These are phyloP conservation scores for Dicaeum eximium DNA, from an alignment of 2,113 vertebrate species.

Conservation along the genomic window DNA sequence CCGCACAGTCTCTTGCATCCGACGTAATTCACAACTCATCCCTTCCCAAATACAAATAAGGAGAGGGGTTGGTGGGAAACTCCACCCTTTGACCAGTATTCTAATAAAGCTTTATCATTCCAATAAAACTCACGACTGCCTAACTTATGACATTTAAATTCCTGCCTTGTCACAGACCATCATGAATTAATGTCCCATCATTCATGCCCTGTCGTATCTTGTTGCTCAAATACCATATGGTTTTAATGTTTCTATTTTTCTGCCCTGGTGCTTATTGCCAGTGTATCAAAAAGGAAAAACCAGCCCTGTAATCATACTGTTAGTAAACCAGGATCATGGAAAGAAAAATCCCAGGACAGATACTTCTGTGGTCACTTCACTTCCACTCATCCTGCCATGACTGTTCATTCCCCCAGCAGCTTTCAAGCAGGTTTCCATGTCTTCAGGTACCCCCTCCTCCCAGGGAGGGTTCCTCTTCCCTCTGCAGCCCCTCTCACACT, in stretches of 20 bases:
- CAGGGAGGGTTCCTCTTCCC: not conserved
- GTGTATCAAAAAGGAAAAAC: not conserved
- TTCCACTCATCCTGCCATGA: not conserved
- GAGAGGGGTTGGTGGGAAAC: not conserved
- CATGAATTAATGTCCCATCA: conserved; percentile 54
- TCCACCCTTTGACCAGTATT: not conserved
- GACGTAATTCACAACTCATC: not conserved
- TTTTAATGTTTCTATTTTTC: conserved; percentile 38
- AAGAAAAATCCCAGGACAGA: not conserved
- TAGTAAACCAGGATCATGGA: not conserved
- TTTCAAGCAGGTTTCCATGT: not conserved
- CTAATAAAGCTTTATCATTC: conserved; percentile 56
- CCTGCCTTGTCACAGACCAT: conserved; percentile 21
- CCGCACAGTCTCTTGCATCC: rapidly evolving
- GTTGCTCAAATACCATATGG: conserved; percentile 44
- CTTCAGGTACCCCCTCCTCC: not conserved
- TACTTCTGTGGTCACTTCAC: not conserved
- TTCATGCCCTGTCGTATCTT: conserved; percentile 1
- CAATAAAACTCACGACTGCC: conserved; percentile 34
- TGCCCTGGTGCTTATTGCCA: not conserved
- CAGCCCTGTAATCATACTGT: not conserved
- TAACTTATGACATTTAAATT: conserved; percentile 49
- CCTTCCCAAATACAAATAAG: not conserved
- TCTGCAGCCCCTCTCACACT: not conserved
- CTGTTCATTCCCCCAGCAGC: not conserved